These are phyloP conservation scores for Theristus sp. DNA, from an alignment of 2,888 invertebrate genomes.

Conservation along the genomic window DNA sequence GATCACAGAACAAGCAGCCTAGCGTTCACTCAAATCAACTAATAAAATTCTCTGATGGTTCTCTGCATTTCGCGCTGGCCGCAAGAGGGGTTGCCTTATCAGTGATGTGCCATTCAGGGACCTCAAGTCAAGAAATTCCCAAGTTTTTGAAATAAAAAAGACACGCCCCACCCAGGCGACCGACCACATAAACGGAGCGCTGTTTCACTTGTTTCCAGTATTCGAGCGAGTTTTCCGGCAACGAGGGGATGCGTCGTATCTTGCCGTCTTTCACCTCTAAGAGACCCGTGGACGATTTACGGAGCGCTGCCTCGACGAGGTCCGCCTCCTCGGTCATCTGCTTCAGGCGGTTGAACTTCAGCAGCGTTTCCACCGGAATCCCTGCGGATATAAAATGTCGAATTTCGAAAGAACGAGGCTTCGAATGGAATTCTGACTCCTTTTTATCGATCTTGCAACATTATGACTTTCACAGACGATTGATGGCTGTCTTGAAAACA, in stretches of 20 bases:
- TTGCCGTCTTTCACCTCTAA: slow-evolving; percentile 45
- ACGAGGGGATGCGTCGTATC: slow-evolving; percentile 50
- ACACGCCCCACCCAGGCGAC: too few relatives aligned
- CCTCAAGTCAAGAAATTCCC: too few relatives aligned
- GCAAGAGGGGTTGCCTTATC: too few relatives aligned
- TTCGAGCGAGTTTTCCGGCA: slow-evolving; percentile 67
- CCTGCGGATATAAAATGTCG: slow-evolving; percentile 33
- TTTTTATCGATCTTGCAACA: neutral
- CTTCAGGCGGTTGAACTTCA: slow-evolving; percentile 65
- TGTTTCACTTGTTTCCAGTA: slow-evolving; percentile 53
- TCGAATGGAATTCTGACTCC: neutral
- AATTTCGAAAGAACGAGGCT: too few relatives aligned
- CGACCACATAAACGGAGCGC: slow-evolving; percentile 55
- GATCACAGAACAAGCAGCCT: slow-evolving; percentile 1
- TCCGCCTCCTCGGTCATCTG: slow-evolving; percentile 46
- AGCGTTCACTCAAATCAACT: too few relatives aligned
- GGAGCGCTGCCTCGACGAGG: slow-evolving; percentile 52
- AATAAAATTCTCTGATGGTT: too few relatives aligned
- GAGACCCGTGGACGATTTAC: slow-evolving; percentile 51
- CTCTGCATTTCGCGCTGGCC: too few relatives aligned
- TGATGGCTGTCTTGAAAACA: too few relatives aligned
- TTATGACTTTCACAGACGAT: too few relatives aligned
- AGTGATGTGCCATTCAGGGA: too few relatives aligned
- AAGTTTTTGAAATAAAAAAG: too few relatives aligned
- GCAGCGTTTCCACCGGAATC: slow-evolving; percentile 62